These are phyloP conservation scores for Hipposideros armiger DNA, from an alignment of 2,113 vertebrate species.

Conservation along the genomic window DNA sequence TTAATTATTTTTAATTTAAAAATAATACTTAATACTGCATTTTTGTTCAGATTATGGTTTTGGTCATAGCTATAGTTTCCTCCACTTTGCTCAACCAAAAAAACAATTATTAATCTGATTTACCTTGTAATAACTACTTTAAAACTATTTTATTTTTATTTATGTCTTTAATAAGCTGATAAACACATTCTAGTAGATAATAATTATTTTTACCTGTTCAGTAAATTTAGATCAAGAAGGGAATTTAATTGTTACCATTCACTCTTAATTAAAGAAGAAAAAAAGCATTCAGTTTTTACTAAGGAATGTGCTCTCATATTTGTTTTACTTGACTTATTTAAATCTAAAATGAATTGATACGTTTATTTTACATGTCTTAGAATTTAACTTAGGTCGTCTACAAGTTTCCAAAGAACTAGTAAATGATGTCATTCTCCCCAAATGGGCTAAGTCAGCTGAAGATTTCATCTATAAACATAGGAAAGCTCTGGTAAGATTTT, in stretches of 20 bases:
- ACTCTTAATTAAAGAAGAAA: neutral
- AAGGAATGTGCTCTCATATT: neutral
- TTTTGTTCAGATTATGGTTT: conserved; percentile 58
- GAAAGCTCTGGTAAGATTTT: conserved; percentile 94
- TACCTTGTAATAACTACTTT: conserved; percentile 28
- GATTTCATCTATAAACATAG: conserved; percentile 99
- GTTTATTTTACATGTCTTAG: conserved; percentile 85
- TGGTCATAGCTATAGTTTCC: neutral
- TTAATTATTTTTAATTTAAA: conserved; percentile 54
- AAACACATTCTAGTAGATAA: neutral
- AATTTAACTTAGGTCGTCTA: conserved; percentile 95
- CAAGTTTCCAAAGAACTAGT: conserved; percentile 96
- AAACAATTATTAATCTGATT: conserved; percentile 22
- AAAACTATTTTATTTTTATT: neutral
- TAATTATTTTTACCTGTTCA: conserved; percentile 14
- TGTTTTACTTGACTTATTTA: conserved; percentile 52
- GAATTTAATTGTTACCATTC: neutral
- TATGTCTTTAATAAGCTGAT: conserved; percentile 30
- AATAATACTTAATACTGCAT: conserved; percentile 38
- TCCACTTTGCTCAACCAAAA: conserved; percentile 17
- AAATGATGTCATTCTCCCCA: conserved; percentile 95
- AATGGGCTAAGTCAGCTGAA: conserved; percentile 97
- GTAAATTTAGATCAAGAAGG: neutral
- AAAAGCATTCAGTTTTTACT: neutral
- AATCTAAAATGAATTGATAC: conserved; percentile 52